phyloP scores from a whole-genome alignment of 2,797 vertebrate species.

The Sarcoramphus papa region DNA sequence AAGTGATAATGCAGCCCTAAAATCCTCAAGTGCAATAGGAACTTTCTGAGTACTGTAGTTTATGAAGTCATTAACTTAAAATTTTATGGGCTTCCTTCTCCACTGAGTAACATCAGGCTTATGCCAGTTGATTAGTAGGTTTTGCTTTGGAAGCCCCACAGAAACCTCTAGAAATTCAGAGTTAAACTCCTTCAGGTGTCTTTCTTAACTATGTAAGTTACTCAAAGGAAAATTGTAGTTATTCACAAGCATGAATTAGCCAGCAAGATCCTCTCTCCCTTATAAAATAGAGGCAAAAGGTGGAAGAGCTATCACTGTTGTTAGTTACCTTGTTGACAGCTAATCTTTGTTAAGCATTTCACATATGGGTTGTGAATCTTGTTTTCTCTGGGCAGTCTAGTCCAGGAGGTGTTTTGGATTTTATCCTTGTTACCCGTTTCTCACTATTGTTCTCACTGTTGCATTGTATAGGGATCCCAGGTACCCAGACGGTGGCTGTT shows the following conservation, averaged over 20 bases:
- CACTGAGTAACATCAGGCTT: neutral
- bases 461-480: neutral
- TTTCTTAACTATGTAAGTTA: neutral
- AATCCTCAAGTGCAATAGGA: neutral
- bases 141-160: neutral
- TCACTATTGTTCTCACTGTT: neutral
- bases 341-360: neutral
- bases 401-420: neutral
- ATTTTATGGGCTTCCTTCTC: neutral
- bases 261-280: neutral
- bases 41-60: neutral
- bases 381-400: neutral
- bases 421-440: neutral
- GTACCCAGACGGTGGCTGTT: fast-evolving
- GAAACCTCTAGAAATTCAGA: neutral
- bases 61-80: neutral
- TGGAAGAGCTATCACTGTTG: neutral
- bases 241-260: neutral
- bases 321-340: neutral
- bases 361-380: neutral
- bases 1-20: neutral
- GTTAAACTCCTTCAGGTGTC: neutral
- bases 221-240: neutral
- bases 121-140: neutral
- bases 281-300: neutral